These are phyloP conservation scores for Drosophila nigromelanica DNA, from an alignment of 1,140 invertebrate species.

Conservation along the genomic window DNA sequence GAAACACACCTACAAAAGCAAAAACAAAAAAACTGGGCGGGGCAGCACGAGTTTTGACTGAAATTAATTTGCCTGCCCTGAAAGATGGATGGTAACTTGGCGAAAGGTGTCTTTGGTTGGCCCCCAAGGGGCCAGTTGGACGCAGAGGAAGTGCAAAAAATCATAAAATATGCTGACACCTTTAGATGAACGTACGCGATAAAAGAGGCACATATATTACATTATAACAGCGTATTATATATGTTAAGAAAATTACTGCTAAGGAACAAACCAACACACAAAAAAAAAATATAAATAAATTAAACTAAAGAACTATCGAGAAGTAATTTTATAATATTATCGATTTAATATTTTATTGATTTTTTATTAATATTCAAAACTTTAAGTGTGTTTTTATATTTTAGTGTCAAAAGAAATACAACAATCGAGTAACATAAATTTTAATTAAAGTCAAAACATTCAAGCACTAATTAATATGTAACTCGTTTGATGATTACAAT, in stretches of 20 bases:
- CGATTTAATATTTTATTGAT: no score
- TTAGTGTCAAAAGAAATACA: no score
- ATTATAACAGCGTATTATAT: neutral
- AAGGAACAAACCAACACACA: neutral
- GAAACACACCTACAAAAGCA: slow-evolving; percentile 53
- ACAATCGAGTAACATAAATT: no score
- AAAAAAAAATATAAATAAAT: neutral
- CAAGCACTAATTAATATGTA: slow-evolving; percentile 37
- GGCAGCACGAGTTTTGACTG: slow-evolving; percentile 50
- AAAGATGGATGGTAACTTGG: slow-evolving; percentile 48
- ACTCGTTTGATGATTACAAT: slow-evolving; percentile 15
- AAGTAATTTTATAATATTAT: no score
- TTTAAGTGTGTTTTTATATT: no score
- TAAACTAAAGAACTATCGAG: neutral
- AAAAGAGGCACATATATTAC: neutral
- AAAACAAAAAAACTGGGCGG: slow-evolving; percentile 28
- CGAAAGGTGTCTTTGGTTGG: slow-evolving; percentile 35
- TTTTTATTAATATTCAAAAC: no score
- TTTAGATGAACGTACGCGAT: slow-evolving; percentile 44
- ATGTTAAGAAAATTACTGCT: neutral
- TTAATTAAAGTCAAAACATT: no score
- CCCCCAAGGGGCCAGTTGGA: slow-evolving; percentile 2
- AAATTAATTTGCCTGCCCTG: slow-evolving; percentile 66
- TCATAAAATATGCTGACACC: slow-evolving; percentile 58
- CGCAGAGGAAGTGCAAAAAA: slow-evolving; percentile 50